These are phyloP conservation scores for Argyrosomus japonicus DNA, from an alignment of 2,113 vertebrate genomes.

Conservation along the genomic window DNA sequence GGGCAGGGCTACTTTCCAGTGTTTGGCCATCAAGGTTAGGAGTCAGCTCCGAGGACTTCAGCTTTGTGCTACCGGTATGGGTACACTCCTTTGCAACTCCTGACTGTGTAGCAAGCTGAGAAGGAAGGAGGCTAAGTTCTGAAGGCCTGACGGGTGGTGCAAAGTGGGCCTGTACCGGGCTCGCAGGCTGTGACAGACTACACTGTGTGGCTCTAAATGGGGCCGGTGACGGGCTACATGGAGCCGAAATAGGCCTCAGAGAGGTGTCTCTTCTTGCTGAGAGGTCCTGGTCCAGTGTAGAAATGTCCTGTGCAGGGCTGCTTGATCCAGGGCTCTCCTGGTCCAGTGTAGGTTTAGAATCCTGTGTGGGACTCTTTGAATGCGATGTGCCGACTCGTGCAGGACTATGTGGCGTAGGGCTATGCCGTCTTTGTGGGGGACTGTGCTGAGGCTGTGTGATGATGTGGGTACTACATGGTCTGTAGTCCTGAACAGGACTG, in stretches of 20 bases:
- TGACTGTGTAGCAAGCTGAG: conserved; percentile 3
- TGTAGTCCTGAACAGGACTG: conserved; percentile 4
- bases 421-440: not conserved
- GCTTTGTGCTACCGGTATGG: not conserved
- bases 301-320: conserved; percentile 39
- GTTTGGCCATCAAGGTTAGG: conserved; percentile 40
- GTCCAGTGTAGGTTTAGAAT: conserved; percentile 59
- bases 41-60: conserved; percentile 6
- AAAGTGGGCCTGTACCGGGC: conserved; percentile 35
- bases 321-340: conserved; percentile 41
- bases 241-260: conserved; percentile 54
- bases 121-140: conserved; percentile 2
- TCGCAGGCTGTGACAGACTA: conserved; percentile 66
- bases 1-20: conserved; percentile 57
- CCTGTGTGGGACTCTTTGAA: conserved; percentile 13
- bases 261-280: conserved; percentile 6
- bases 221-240: conserved; percentile 68
- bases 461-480: not conserved
- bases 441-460: conserved; percentile 17
- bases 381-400: not conserved
- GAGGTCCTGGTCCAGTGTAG: conserved; percentile 60
- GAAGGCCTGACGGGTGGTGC: not conserved
- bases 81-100: not conserved
- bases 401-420: conserved; percentile 20
- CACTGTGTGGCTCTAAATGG: conserved; percentile 17